A percentile compares a stretch with the other conserved stretches of the same genome.
phyloP scores from a whole-genome alignment of 92 coral and sea anemone species.

The Isaurus tuberculatus region DNA sequence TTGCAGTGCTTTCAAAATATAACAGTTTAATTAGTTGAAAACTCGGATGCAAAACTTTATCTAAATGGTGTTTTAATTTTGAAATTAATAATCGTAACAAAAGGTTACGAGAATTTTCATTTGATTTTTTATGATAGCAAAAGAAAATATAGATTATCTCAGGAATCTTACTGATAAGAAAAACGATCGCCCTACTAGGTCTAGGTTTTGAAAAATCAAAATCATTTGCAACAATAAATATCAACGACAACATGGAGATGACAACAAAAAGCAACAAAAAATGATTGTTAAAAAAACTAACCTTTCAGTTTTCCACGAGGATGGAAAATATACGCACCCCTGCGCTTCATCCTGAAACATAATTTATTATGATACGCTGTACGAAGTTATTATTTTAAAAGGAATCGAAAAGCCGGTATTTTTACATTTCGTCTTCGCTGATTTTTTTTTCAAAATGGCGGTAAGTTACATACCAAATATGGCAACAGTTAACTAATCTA shows the following conservation, averaged over 20 bases:
- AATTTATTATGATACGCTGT: constrained; percentile 8
- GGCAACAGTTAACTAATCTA: constrained; percentile 3
- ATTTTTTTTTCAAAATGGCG: constrained; percentile 71
- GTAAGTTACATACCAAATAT: constrained; percentile 45
- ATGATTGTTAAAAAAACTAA: neutral
- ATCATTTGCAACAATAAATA: no score
- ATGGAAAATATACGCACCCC: constrained; percentile 84
- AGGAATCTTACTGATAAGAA: no score
- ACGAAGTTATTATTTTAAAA: constrained; percentile 5
- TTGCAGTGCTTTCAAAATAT: no score
- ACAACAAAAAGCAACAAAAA: no score
- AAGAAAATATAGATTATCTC: no score
- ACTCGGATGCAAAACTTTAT: no score
- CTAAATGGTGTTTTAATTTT: no score
- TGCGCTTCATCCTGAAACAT: constrained; percentile 96
- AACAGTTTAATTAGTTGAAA: no score
- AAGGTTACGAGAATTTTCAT: no score
- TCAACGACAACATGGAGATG: neutral
- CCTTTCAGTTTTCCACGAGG: constrained; percentile 99
- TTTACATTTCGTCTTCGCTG: neutral
- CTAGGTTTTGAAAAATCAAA: neutral
- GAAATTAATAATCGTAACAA: no score
- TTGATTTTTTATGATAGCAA: no score
- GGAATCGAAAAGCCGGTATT: neutral
- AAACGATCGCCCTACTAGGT: no score